Evolutionary conservation across 35 echinoderm and acorn worm species (phyloP), one percentile per base, ranked within the genome.

Genomic region (Ptychodera flava): DNA sequence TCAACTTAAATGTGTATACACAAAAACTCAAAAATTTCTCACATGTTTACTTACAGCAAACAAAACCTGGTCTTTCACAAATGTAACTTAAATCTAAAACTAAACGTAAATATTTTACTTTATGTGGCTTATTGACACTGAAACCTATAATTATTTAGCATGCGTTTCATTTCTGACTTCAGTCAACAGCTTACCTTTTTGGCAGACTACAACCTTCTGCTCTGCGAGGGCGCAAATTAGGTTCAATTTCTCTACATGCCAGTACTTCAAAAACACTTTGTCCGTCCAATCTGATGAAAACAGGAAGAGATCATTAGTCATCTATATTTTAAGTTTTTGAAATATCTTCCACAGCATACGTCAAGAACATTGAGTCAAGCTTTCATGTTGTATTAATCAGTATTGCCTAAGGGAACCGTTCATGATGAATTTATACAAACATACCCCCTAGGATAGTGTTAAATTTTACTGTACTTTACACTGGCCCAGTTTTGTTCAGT

Each of bases 261-360:
- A 92, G 79, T 94, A 91, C 77, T 86, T 91, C 84, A 99, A 94
- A 81, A 99, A 99, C 6, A 99, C 35, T 78, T 94, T 99, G 12
- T 94, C 32, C 87, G 89, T 31, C 96, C 96, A 88, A 99, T 36
- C 93, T 99, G 37, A 33, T 87, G 35, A 80, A 85, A 82, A 81
- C 37, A 35, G 78, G 0, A 32, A n/a, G n/a, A n/a, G n/a, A n/a
- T n/a, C n/a, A n/a, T n/a, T n/a, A n/a, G n/a, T n/a, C n/a, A n/a
- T n/a, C n/a, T n/a, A n/a, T n/a, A n/a, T n/a, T n/a, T n/a, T n/a
- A n/a, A n/a, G n/a, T n/a, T n/a, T n/a, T n/a, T n/a, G n/a, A n/a
- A n/a, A n/a, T n/a, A n/a, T n/a, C n/a, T n/a, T n/a, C n/a, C n/a
- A n/a, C n/a, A n/a, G n/a, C n/a, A n/a, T n/a, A n/a, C n/a, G n/a